Evolutionary conservation across 1,140 invertebrate species (phyloP).

Genomic region (Battus philenor): DNA sequence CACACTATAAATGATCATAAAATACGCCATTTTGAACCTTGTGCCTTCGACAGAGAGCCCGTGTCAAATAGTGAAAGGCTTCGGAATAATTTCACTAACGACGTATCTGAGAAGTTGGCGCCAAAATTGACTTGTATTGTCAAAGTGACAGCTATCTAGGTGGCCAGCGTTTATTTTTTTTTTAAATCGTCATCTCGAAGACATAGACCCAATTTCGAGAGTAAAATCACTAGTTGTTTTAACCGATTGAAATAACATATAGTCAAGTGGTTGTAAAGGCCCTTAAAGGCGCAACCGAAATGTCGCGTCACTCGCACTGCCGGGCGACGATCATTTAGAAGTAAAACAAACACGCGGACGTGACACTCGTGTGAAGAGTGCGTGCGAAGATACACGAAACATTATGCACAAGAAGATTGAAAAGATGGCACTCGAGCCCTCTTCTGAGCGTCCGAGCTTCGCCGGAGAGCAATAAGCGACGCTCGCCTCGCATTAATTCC

Average conservation of each 20-base stretch:
- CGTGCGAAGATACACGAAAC: conserved; percentile 57
- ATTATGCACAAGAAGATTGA: conserved; percentile 68
- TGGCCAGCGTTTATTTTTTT: conserved; percentile 46
- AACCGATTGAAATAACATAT: conserved; percentile 38
- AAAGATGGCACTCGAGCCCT: conserved; percentile 64
- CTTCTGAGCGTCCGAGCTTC: conserved; percentile 60
- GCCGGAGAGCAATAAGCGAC: conserved; percentile 63
- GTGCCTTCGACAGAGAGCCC: conserved; percentile 9
- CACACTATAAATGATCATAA: conserved; percentile 12
- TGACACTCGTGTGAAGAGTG: conserved; percentile 46
- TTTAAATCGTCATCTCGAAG: no score
- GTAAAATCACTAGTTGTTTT: no score
- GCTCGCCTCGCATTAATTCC: conserved; percentile 63
- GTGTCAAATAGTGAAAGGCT: no score
- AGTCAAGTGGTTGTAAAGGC: conserved; percentile 50
- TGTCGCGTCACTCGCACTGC: conserved; percentile 41
- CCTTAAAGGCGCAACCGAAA: conserved; percentile 43
- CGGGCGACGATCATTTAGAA: conserved; percentile 57
- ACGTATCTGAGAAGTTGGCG: conserved; percentile 35
- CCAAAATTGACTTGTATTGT: conserved; percentile 64
- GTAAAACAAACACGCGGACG: conserved; percentile 66
- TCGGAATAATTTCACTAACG: neutral
- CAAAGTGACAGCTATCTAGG: conserved; percentile 50
- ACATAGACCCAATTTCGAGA: no score
- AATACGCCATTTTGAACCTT: conserved; percentile 30